Evolutionary conservation across 2,113 vertebrate genomes (phyloP).

Genomic region (Todiramphus saurophagus): DNA sequence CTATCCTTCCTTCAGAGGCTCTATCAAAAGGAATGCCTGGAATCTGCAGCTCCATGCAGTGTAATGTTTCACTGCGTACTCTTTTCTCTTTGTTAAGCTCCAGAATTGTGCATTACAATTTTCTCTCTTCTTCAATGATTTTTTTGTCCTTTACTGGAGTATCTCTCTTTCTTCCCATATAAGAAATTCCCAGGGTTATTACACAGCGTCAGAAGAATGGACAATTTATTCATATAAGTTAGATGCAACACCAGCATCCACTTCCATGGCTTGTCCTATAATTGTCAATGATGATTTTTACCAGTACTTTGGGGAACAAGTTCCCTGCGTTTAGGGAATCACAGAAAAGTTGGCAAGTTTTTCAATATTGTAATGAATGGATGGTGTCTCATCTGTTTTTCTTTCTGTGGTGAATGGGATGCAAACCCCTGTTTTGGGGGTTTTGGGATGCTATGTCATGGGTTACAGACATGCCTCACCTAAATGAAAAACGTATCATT

Average conservation of each 20-base stretch:
- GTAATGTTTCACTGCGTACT: conserved; percentile 10
- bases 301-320: background rate
- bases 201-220: background rate
- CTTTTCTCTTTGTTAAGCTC: conserved; percentile 26
- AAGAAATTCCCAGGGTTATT: background rate
- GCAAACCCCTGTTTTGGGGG: background rate
- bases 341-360: background rate
- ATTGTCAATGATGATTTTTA: background rate
- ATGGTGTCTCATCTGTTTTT: background rate
- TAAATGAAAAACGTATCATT: background rate
- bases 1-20: conserved; percentile 51
- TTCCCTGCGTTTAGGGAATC: background rate
- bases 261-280: background rate
- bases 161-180: background rate
- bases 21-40: conserved; percentile 62
- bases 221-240: background rate
- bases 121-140: background rate
- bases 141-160: background rate
- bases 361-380: background rate
- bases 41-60: conserved; percentile 22
- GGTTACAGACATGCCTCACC: background rate
- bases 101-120: background rate
- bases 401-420: background rate
- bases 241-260: background rate
- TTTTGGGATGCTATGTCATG: background rate